Percentiles rank a stretch among this genome's conserved stretches.
phyloP scores from a whole-genome alignment of 2,113 vertebrate species.

The Pedetes capensis region DNA sequence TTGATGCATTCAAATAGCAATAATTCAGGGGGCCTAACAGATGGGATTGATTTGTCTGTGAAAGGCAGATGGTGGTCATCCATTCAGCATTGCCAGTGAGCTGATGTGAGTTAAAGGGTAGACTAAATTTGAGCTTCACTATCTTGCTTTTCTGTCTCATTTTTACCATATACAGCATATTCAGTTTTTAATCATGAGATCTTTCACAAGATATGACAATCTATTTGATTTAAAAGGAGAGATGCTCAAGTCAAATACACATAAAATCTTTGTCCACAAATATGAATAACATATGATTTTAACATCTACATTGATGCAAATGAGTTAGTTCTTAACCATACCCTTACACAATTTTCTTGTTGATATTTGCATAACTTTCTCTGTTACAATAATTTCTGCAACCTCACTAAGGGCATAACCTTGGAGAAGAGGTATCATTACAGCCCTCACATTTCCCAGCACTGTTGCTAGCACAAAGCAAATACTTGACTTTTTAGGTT shows the following conservation, averaged over 20 bases:
- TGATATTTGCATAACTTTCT: not conserved
- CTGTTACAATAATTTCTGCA: constrained; percentile 4
- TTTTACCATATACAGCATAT: not conserved
- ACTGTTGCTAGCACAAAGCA: not conserved
- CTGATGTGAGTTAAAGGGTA: not conserved
- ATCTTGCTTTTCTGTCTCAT: not conserved
- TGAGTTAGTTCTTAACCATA: not conserved
- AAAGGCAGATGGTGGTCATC: constrained; percentile 73
- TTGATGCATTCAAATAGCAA: constrained; percentile 49
- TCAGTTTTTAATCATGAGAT: not conserved
- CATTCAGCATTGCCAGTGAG: constrained; percentile 62
- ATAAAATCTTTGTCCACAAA: not conserved
- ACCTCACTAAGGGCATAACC: not conserved
- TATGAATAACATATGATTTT: not conserved
- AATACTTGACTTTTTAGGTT: not conserved
- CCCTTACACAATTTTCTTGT: not conserved
- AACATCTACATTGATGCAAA: not conserved
- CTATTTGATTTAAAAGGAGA: not conserved
- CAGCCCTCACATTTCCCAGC: not conserved
- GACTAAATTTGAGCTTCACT: constrained; percentile 22
- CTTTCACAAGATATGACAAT: not conserved
- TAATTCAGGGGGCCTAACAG: constrained; percentile 67
- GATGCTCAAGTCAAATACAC: not conserved
- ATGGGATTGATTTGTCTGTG: constrained; percentile 71
- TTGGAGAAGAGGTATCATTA: not conserved